phyloP scores from a whole-genome alignment of 2,888 invertebrate species.

The Leptopilina syphax region DNA sequence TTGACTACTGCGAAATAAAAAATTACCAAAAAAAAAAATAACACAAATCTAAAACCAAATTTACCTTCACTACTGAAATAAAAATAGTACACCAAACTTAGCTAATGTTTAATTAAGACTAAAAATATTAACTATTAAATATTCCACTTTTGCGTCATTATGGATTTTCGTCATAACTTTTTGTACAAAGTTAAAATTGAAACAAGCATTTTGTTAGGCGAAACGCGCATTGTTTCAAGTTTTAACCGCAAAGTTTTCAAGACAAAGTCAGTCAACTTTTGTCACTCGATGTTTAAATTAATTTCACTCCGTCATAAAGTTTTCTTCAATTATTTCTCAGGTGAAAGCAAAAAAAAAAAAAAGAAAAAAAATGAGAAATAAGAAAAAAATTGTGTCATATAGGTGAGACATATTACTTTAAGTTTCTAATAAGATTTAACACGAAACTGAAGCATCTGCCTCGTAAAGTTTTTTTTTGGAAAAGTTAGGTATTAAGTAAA shows the following conservation, averaged over 20 bases:
- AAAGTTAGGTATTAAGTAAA: background rate
- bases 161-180: background rate
- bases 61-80: too few relatives aligned
- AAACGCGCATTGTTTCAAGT: slow-evolving; percentile 1
- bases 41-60: too few relatives aligned
- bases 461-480: slow-evolving; percentile 3
- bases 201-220: background rate
- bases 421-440: slow-evolving; percentile 16
- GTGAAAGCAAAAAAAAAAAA: too few relatives aligned
- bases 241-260: background rate
- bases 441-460: background rate
- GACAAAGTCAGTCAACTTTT: slow-evolving; percentile 8
- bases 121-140: too few relatives aligned
- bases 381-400: background rate
- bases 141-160: background rate
- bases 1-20: too few relatives aligned
- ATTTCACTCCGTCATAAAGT: slow-evolving; percentile 4
- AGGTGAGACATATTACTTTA: background rate
- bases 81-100: too few relatives aligned
- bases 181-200: background rate
- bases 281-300: slow-evolving; percentile 17
- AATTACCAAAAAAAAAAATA: too few relatives aligned
- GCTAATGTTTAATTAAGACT: too few relatives aligned
- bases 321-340: background rate
- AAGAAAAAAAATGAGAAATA: background rate